Percentiles rank a stretch among this genome's conserved stretches.
phyloP scores from a whole-genome alignment of 2,888 invertebrate species.

The Ophraella communa region DNA sequence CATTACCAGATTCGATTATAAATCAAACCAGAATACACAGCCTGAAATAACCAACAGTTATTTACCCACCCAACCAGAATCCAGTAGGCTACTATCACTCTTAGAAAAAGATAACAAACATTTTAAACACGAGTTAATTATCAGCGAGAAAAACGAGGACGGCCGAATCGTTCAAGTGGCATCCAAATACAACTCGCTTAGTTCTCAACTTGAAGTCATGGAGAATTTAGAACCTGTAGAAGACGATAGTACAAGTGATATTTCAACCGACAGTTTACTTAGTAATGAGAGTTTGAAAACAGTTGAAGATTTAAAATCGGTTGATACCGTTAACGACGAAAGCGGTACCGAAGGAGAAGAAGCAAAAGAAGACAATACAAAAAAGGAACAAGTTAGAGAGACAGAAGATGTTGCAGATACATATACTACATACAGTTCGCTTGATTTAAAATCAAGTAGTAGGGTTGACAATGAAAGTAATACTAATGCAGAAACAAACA shows the following conservation, averaged over 20 bases:
- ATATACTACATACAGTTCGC: no score
- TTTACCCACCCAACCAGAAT: neutral
- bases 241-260: neutral
- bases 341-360: neutral
- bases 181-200: neutral
- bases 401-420: no score
- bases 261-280: neutral
- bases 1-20: conserved; percentile 1
- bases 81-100: neutral
- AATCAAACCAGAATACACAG: neutral
- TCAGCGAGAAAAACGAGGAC: neutral
- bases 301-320: neutral
- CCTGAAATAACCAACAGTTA: neutral
- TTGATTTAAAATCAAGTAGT: no score
- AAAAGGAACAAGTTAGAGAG: no score
- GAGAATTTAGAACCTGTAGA: neutral
- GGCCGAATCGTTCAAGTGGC: neutral
- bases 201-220: neutral
- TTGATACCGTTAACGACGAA: neutral
- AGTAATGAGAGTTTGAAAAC: neutral
- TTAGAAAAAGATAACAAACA: neutral
- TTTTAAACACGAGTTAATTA: neutral
- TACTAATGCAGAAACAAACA: no score
- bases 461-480: no score
- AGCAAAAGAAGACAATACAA: neutral